phyloP scores from a whole-genome alignment of 2,113 vertebrate species.

The Clarias gariepinus region DNA sequence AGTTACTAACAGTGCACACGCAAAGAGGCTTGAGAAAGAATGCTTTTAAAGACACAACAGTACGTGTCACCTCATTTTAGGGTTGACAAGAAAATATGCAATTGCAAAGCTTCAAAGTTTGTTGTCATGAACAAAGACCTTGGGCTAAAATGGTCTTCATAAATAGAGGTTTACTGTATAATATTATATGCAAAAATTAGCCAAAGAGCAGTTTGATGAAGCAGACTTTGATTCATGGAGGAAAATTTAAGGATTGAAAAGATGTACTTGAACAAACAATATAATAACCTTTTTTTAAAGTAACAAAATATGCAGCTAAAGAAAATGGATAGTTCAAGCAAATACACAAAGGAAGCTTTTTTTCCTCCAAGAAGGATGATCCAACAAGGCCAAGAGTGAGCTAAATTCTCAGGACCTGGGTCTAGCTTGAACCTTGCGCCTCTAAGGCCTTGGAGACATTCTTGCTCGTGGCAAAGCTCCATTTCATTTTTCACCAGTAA shows the following conservation, averaged over 20 bases:
- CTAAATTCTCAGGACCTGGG: not conserved
- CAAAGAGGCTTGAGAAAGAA: conserved; percentile 19
- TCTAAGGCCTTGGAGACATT: conserved; percentile 21
- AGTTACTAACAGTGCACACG: conserved; percentile 4
- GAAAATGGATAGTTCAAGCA: not conserved
- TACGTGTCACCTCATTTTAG: not conserved
- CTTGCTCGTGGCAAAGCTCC: conserved; percentile 29
- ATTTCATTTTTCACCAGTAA: conserved; percentile 55
- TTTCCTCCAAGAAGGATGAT: not conserved
- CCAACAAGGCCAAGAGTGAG: not conserved
- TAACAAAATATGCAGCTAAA: not conserved
- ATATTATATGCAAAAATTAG: not conserved
- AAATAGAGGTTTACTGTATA: not conserved
- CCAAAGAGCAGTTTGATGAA: not conserved
- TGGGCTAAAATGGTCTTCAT: not conserved
- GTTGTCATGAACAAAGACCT: not conserved
- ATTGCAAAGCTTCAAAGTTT: not conserved
- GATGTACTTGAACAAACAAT: not conserved
- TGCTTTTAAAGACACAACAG: conserved; percentile 8
- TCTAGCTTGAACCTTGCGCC: conserved; percentile 19
- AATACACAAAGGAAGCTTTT: not conserved
- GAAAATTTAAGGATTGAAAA: not conserved
- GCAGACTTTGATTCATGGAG: not conserved
- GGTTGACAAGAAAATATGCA: not conserved
- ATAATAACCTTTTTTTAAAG: not conserved